Evolutionary conservation across 2,113 vertebrate species (phyloP).

Genomic region (Scytalopus superciliaris): DNA sequence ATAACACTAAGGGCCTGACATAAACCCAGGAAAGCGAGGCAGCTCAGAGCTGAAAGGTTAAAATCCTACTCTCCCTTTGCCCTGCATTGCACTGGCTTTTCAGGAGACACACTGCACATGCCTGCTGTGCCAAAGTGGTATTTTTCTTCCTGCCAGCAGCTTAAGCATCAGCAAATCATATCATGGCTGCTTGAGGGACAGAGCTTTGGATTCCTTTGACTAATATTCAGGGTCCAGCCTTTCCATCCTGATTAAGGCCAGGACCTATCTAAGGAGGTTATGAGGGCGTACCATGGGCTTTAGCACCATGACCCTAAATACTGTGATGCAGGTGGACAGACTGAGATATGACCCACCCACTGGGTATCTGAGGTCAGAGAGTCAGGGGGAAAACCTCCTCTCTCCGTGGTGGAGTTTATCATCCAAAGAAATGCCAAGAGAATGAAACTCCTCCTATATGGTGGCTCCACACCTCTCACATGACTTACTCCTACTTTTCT

Average conservation of each 20-base stretch:
- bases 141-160: neutral
- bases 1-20: constrained; percentile 48
- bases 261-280: neutral
- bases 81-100: neutral
- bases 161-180: neutral
- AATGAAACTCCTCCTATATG: neutral
- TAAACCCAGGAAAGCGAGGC: constrained; percentile 56
- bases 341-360: rapidly evolving
- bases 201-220: neutral
- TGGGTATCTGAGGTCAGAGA: neutral
- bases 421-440: neutral
- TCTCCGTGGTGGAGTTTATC: neutral
- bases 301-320: neutral
- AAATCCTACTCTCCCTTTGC: constrained; percentile 9
- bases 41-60: constrained; percentile 21
- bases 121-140: neutral
- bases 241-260: neutral
- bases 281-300: neutral
- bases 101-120: neutral
- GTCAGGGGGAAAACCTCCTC: neutral
- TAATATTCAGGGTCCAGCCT: neutral
- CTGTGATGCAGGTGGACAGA: neutral
- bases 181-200: neutral
- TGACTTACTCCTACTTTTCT: neutral
- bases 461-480: neutral